Conservation (phyloP, 1,140 invertebrate species). For the Zaprionus tsacasi region DNA sequence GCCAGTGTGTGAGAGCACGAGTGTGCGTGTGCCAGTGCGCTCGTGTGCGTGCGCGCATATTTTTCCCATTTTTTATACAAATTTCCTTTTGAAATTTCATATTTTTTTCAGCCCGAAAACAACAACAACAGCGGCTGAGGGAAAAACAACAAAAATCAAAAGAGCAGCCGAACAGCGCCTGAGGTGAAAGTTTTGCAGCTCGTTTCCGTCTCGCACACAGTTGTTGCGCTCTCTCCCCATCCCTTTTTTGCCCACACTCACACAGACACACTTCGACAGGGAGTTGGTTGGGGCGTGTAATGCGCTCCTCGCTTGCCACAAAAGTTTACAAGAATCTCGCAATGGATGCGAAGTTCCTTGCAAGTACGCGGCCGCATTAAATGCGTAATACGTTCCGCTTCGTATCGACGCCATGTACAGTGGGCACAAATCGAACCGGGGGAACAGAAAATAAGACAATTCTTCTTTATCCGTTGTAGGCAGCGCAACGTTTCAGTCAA, state of each 20-base stretch:
- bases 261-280: slow-evolving; percentile 6
- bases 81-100: slow-evolving; percentile 72
- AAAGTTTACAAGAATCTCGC: slow-evolving; percentile 71
- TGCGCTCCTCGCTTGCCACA: slow-evolving; percentile 66
- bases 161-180: slow-evolving; percentile 42
- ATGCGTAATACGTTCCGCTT: slow-evolving; percentile 79
- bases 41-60: slow-evolving; percentile 61
- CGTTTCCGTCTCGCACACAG: slow-evolving; percentile 69
- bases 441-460: neutral
- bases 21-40: neutral
- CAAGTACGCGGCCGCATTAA: slow-evolving; percentile 78
- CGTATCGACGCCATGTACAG: slow-evolving; percentile 53
- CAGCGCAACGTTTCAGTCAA: neutral
- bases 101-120: slow-evolving; percentile 55
- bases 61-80: slow-evolving; percentile 68
- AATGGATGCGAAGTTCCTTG: slow-evolving; percentile 55
- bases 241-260: neutral
- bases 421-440: slow-evolving; percentile 20
- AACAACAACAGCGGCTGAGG: slow-evolving; percentile 9
- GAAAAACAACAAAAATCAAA: slow-evolving; percentile 44
- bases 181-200: slow-evolving; percentile 80
- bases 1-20: neutral
- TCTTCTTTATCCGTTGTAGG: neutral
- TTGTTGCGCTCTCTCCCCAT: neutral
- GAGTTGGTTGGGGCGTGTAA: slow-evolving; percentile 60